Evolutionary conservation across 2,888 invertebrate genomes (phyloP).

Genomic region (Oegoconia quadripuncta): DNA sequence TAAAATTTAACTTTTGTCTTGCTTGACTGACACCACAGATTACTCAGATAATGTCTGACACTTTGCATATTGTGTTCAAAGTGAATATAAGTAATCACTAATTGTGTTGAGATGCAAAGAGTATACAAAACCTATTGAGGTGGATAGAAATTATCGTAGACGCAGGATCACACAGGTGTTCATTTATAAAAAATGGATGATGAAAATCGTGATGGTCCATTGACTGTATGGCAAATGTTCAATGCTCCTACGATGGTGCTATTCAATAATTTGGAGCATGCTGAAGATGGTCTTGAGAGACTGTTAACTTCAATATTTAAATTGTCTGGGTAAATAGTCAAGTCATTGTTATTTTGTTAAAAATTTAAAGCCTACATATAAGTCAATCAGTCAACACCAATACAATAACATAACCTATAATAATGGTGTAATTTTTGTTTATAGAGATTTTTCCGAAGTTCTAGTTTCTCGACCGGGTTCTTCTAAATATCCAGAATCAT

Average conservation of each 20-base stretch:
- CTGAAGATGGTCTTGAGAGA: conserved; percentile 75
- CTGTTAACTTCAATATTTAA: conserved; percentile 80
- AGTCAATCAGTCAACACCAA: too few relatives aligned
- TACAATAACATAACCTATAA: neutral
- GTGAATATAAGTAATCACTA: too few relatives aligned
- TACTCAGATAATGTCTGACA: too few relatives aligned
- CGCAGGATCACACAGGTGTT: too few relatives aligned
- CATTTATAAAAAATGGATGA: conserved; percentile 58
- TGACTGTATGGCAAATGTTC: conserved; percentile 82
- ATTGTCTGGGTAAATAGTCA: conserved; percentile 68
- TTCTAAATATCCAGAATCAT: conserved; percentile 58
- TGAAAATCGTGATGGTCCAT: conserved; percentile 64
- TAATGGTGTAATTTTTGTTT: neutral
- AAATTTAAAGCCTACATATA: too few relatives aligned
- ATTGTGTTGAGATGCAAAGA: too few relatives aligned
- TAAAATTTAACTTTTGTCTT: too few relatives aligned
- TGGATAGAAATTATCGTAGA: too few relatives aligned
- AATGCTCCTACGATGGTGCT: conserved; percentile 80
- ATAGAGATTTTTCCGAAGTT: conserved; percentile 74
- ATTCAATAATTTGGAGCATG: conserved; percentile 77
- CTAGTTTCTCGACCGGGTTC: conserved; percentile 70
- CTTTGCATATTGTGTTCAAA: too few relatives aligned
- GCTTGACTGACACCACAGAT: too few relatives aligned
- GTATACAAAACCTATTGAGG: too few relatives aligned
- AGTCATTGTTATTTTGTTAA: too few relatives aligned